A percentile compares a stretch with the other conserved stretches of the same genome.
Conservation (phyloP, 2,888 invertebrate species). For the Nineta flava region DNA sequence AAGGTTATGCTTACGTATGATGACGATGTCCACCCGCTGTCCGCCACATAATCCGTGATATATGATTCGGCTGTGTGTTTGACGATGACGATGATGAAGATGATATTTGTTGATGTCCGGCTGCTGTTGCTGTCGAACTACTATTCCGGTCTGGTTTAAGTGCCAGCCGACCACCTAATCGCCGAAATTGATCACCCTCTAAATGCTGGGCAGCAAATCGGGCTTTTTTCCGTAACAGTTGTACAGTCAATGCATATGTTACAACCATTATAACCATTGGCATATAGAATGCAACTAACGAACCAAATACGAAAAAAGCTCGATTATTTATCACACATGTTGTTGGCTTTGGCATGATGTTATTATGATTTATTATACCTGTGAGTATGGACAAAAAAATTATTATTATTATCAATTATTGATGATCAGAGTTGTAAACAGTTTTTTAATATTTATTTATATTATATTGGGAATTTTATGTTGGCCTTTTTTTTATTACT, state of each 20-base stretch:
- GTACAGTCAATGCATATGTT: slow-evolving; percentile 79
- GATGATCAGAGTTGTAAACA: slow-evolving; percentile 4
- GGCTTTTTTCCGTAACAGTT: slow-evolving; percentile 66
- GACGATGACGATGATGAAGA: too few relatives aligned
- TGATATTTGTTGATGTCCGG: too few relatives aligned
- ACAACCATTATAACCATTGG: slow-evolving; percentile 92
- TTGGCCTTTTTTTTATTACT: too few relatives aligned
- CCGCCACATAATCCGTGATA: slow-evolving; percentile 20
- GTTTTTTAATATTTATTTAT: neutral
- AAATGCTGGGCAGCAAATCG: slow-evolving; percentile 50
- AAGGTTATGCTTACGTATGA: too few relatives aligned
- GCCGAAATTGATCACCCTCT: slow-evolving; percentile 15
- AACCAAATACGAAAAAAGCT: slow-evolving; percentile 80
- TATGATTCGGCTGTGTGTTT: too few relatives aligned
- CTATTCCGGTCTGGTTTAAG: slow-evolving; percentile 10
- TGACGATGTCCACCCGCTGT: slow-evolving; percentile 23
- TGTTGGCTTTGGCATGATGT: slow-evolving; percentile 65
- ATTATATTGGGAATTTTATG: neutral
- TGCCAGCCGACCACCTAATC: slow-evolving; percentile 28
- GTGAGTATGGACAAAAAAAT: slow-evolving; percentile 15
- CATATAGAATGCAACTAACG: slow-evolving; percentile 85
- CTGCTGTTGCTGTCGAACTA: neutral
- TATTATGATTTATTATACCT: slow-evolving; percentile 60
- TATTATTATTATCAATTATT: neutral
- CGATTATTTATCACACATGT: slow-evolving; percentile 72